phyloP scores from a whole-genome alignment of 2,113 vertebrate genomes.

The Alligator mississippiensis region DNA sequence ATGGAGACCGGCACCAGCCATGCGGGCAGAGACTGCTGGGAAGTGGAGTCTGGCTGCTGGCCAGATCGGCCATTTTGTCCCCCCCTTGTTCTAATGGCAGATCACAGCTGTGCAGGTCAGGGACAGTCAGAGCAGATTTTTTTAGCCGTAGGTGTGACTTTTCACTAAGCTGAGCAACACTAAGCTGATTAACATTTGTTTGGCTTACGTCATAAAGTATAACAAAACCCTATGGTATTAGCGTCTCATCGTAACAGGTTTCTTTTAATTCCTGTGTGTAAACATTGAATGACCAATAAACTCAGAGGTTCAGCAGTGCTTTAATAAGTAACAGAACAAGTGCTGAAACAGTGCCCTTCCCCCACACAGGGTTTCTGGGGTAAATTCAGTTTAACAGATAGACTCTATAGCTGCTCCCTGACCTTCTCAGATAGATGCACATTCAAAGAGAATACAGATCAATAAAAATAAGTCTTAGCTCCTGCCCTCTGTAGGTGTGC shows the following conservation, averaged over 20 bases:
- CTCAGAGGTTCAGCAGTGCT: not conserved
- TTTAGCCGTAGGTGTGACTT: too few species aligned
- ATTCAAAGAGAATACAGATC: not conserved
- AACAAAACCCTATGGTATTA: not conserved
- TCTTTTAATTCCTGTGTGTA: not conserved
- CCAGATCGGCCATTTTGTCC: too few species aligned
- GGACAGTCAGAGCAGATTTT: too few species aligned
- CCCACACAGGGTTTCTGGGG: not conserved
- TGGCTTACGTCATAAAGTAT: too few species aligned
- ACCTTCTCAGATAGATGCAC: not conserved
- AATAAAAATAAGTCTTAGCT: not conserved
- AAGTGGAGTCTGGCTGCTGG: too few species aligned
- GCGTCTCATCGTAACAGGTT: not conserved
- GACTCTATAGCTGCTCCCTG: accelerated
- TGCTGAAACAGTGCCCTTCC: constrained; percentile 11
- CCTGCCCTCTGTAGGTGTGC: not conserved
- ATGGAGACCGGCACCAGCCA: too few species aligned
- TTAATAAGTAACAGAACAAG: constrained; percentile 21
- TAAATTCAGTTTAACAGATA: not conserved
- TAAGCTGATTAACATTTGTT: too few species aligned
- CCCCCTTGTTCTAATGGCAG: too few species aligned
- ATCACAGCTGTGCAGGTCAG: too few species aligned
- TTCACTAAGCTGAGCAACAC: too few species aligned
- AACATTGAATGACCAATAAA: not conserved
- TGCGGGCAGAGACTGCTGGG: too few species aligned